These are phyloP conservation scores for Hyposmocoma kahamanoa DNA, from an alignment of 1,140 invertebrate genomes.

Conservation along the genomic window DNA sequence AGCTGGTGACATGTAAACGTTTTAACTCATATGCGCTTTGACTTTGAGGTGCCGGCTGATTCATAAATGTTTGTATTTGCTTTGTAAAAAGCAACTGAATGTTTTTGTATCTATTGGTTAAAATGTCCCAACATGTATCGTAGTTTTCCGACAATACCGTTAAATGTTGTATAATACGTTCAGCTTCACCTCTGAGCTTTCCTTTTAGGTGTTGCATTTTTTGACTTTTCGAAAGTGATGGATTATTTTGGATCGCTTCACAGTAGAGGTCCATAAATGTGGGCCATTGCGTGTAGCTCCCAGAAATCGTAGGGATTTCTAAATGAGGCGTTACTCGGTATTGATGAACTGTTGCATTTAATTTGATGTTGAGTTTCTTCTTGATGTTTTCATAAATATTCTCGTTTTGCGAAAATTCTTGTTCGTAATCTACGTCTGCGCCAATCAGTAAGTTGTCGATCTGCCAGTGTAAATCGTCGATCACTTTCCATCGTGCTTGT, in stretches of 20 bases:
- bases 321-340: not conserved
- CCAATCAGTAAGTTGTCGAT: not conserved
- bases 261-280: not conserved
- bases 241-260: not conserved
- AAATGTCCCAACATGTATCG: not conserved
- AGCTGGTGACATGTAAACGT: not conserved
- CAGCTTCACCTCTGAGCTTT: not conserved
- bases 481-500: not conserved
- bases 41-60: not conserved
- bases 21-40: not conserved
- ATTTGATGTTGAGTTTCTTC: not conserved
- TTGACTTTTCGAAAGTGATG: not conserved
- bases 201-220: constrained; percentile 1
- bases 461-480: not conserved
- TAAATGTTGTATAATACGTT: not conserved
- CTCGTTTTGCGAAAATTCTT: not conserved
- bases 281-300: not conserved
- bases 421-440: not conserved
- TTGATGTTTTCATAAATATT: not conserved
- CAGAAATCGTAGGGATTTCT: not conserved
- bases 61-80: not conserved
- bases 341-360: not conserved
- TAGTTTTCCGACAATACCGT: not conserved
- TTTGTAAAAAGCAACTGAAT: not conserved
- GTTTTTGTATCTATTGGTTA: not conserved